Evolutionary conservation across 2,888 invertebrate species (phyloP), one percentile per base, ranked within the genome.

Genomic region (Pachydiplax longipennis): DNA sequence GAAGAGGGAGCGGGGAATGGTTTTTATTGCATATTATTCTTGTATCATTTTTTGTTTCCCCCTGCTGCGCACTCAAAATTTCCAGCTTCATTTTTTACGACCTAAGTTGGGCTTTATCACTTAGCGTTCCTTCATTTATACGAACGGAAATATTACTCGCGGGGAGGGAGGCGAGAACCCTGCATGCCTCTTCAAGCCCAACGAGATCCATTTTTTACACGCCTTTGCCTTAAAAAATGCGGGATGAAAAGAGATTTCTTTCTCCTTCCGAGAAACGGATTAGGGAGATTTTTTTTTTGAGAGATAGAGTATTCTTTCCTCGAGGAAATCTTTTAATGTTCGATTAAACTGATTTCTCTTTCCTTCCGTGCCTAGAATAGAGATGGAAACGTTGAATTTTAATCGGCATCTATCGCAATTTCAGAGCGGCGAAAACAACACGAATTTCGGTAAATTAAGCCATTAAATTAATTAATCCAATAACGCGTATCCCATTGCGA

Each of bases 91-190:
- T 37, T 87, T 87, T 87, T 87, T 87, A 87, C 65, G 65, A 37
- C 61, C 61, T 31, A 87, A 87, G 87, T 87, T 87, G 87, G 61
- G 87, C 87, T 87, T 87, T 87, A 87, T 87, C 87, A 87, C 87
- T 87, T 87, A 87, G n/a, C 61, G 87, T 61, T 87, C 87, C 87
- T 65, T 65, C 87, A 65, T 87, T 87, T 87, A 87, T 87, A 87
- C 61, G 35, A 22, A 58, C 58, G 83, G 58, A 58, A 58, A 83
- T 58, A 44, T 44, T 53, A 83, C 53, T 83, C 82, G 31, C 48
- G n/a, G n/a, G n/a, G 37, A 44, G 53, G 48, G 48, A 31, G 35
- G 83, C n/a, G 40, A 44, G 40, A 37, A n/a, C 31, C 22, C 31
- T n/a, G 80, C 18, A 53, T 37, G 87, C 53, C 87, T 87, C 37